Percentiles rank a stretch among this genome's conserved stretches.
Conservation (phyloP, 2,888 invertebrate genomes). For the Dasypogon diadema region DNA sequence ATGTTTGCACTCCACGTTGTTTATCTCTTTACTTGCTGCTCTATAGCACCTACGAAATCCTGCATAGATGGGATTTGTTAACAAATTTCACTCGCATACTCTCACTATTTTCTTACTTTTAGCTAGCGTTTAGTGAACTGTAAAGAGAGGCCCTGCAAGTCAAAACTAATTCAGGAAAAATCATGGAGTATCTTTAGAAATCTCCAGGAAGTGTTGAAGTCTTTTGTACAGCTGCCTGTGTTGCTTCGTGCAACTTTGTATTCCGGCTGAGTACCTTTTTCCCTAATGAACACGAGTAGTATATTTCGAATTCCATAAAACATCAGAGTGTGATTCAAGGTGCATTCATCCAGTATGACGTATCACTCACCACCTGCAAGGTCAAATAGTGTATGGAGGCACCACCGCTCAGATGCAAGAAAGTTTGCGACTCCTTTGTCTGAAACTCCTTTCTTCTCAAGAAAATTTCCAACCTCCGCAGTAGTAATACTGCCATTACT, state of each 20-base stretch:
- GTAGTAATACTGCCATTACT: conserved; percentile 11
- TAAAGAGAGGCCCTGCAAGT: no score
- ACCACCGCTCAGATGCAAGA: background rate
- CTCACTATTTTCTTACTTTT: no score
- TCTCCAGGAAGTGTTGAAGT: no score
- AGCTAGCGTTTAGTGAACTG: no score
- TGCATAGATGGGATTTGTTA: no score
- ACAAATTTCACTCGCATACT: no score
- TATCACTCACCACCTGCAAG: conserved; percentile 27
- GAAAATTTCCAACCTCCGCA: conserved; percentile 2
- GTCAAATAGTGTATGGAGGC: background rate
- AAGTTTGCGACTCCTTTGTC: conserved; percentile 23
- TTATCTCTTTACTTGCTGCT: no score
- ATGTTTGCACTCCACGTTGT: no score
- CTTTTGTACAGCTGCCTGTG: no score
- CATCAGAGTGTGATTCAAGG: conserved; percentile 33
- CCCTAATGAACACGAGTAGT: conserved; percentile 25
- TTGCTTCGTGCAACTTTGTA: background rate
- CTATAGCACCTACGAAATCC: no score
- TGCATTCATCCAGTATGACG: conserved; percentile 26
- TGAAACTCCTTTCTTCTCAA: background rate
- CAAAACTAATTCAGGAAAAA: no score
- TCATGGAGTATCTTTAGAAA: no score
- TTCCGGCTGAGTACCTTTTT: conserved; percentile 9
- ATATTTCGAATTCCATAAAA: conserved; percentile 26